Evolutionary conservation across 2,797 vertebrate species (phyloP), one percentile per base, ranked within the genome.

Genomic region (Fringilla coelebs): DNA sequence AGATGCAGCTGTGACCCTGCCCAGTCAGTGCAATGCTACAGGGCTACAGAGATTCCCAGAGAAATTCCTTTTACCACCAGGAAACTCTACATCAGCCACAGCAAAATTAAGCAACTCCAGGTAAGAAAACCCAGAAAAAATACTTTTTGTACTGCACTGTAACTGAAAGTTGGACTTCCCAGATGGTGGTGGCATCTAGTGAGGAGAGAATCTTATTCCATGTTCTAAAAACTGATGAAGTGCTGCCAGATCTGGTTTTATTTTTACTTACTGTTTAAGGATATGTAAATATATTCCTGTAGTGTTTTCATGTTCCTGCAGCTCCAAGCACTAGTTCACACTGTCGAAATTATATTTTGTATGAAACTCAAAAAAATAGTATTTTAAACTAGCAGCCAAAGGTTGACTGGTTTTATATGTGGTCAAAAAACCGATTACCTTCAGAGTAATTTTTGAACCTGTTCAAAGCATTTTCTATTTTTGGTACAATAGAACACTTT

Each of bases 101-200:
- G 98, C 96, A 98, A 98, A 95, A 98, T 98, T 86, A 97, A 96
- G n/a, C 96, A 97, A 68, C 95, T 98, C 36, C 97, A 98, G 98
- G 98, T 98, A 98, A 96, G 97, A 84, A 85, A 85, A 75, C 41
- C 4, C 41, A 77, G 60, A 36, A 70, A 75, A 83, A 77, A 29
- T 86, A 63, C 32, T 77, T 78, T 43, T 25, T 71, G 29, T 79
- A 46, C 60, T 38, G 45, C 4, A 1, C 52, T 21, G 4, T 76
- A 78, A 63, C 45, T 4, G 3, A 63, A 94, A 84, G 51, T n/a
- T 65, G 26, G 11, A 18, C 31, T 91, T 91, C 41, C 63, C 80
- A 88, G 60, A 38, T 79, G 74, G 45, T 74, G 32, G 43, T 83
- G 68, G 20, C 40, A 73, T 92, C 80, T 28, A 80, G 26, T 20